Percentiles rank a stretch among this genome's conserved stretches.
These are phyloP conservation scores for Illadopsis cleaveri DNA, from an alignment of 2,113 vertebrate genomes.

Conservation along the genomic window DNA sequence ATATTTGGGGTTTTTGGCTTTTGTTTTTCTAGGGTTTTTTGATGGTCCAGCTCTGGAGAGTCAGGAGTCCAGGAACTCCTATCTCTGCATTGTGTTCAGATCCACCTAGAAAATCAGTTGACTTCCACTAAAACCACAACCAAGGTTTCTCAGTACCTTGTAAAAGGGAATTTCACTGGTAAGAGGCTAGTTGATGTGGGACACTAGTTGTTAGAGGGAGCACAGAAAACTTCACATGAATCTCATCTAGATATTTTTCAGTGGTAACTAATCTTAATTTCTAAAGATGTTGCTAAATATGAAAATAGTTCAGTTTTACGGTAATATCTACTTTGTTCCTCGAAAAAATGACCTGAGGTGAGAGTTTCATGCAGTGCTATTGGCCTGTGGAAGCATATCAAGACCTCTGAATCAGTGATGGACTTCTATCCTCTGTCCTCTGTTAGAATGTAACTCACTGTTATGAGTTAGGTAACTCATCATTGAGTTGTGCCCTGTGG, in stretches of 20 bases:
- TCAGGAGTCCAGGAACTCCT: not conserved
- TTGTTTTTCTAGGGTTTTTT: not conserved
- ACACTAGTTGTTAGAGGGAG: not conserved
- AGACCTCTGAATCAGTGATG: not conserved
- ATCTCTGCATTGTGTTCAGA: not conserved
- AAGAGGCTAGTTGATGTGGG: not conserved
- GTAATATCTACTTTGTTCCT: not conserved
- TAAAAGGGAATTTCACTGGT: not conserved
- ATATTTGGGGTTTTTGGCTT: not conserved
- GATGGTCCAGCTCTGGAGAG: too few relatives aligned
- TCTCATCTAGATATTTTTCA: not conserved
- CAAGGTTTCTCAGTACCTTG: not conserved
- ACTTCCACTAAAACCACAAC: not conserved
- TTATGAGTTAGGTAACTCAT: not conserved
- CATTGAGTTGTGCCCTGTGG: not conserved
- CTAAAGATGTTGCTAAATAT: not conserved
- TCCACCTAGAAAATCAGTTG: not conserved
- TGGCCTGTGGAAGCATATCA: not conserved
- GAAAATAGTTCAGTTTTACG: not conserved
- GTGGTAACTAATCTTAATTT: not conserved
- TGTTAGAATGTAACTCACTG: not conserved
- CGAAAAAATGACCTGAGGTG: not conserved
- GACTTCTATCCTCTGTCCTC: not conserved
- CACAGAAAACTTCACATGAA: not conserved
- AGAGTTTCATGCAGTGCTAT: not conserved